Conservation (phyloP, 1,140 invertebrate genomes). For the Neuroterus valhalla region DNA sequence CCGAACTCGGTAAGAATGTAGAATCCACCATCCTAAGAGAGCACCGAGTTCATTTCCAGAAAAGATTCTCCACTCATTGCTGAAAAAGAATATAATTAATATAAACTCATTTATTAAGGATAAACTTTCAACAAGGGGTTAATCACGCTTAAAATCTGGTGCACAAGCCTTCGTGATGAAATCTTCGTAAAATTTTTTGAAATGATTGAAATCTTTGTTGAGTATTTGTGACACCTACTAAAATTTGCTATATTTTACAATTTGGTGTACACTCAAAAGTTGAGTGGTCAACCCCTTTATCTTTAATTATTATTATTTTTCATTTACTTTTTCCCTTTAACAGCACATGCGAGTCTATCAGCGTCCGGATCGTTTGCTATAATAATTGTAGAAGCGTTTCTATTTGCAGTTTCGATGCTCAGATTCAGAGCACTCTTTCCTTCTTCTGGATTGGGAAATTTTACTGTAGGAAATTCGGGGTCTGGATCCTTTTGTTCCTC, state of each 20-base stretch:
- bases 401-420: conserved; percentile 89
- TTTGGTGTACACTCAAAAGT: no score
- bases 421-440: conserved; percentile 91
- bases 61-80: conserved; percentile 92
- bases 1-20: conserved; percentile 78
- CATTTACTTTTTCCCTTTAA: conserved; percentile 78
- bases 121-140: no score
- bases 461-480: conserved; percentile 97
- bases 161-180: neutral
- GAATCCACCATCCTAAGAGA: conserved; percentile 96
- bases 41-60: conserved; percentile 97
- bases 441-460: conserved; percentile 99
- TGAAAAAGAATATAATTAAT: conserved; percentile 52
- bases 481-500: conserved; percentile 91
- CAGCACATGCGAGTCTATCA: conserved; percentile 95
- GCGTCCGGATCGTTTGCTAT: conserved; percentile 99
- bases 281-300: no score
- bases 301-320: conserved; percentile 22
- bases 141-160: neutral
- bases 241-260: no score
- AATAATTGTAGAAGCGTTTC: conserved; percentile 83
- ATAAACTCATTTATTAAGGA: neutral
- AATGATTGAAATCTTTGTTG: no score
- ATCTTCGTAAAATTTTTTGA: no score
- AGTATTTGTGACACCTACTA: no score